phyloP scores from a whole-genome alignment of 2,888 invertebrate genomes.

The Agonopterix heracliana region DNA sequence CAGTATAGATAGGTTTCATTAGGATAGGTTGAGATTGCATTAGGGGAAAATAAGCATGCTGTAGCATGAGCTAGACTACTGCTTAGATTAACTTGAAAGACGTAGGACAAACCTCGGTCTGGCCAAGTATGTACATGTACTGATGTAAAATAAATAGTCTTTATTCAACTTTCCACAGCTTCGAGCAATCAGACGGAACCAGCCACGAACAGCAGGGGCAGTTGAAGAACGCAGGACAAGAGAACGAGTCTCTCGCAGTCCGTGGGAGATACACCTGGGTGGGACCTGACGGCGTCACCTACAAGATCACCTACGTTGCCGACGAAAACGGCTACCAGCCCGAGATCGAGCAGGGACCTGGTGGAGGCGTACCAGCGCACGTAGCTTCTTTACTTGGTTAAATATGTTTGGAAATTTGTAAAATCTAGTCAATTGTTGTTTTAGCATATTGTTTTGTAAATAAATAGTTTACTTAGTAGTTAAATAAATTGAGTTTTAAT shows the following conservation, averaged over 20 bases:
- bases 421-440: background rate
- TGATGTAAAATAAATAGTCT: too few relatives aligned
- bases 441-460: background rate
- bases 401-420: slow-evolving; percentile 23
- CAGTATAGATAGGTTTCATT: too few relatives aligned
- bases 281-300: slow-evolving; percentile 56
- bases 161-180: slow-evolving; percentile 23
- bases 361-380: slow-evolving; percentile 27
- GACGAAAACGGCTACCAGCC: slow-evolving; percentile 49
- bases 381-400: slow-evolving; percentile 29
- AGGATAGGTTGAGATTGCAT: too few relatives aligned
- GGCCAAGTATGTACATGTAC: too few relatives aligned
- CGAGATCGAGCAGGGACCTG: slow-evolving; percentile 39
- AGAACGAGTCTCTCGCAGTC: slow-evolving; percentile 25
- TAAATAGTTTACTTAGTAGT: too few relatives aligned
- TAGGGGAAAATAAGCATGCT: too few relatives aligned
- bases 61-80: too few relatives aligned
- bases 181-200: slow-evolving; percentile 59
- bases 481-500: too few relatives aligned
- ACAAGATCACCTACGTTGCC: slow-evolving; percentile 69
- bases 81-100: too few relatives aligned
- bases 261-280: slow-evolving; percentile 62
- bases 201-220: slow-evolving; percentile 51
- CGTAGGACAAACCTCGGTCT: too few relatives aligned
- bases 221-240: slow-evolving; percentile 43